Evolutionary conservation across 2,888 invertebrate species (phyloP).

Genomic region (Cartodere bifasciata): DNA sequence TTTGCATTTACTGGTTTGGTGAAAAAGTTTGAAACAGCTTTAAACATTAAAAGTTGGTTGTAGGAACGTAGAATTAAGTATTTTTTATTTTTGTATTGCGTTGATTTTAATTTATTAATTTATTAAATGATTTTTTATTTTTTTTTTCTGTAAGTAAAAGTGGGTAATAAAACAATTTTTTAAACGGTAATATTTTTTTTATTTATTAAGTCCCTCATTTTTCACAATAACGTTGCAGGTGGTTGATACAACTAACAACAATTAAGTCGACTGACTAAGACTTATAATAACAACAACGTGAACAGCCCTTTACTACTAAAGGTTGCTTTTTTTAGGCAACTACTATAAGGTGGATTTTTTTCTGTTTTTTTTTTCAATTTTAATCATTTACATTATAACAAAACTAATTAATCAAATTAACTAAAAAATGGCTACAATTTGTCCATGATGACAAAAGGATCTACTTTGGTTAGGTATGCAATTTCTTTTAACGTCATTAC

Average conservation of each 20-base stretch:
- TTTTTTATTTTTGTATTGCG: no score
- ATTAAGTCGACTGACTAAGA: conserved; percentile 31
- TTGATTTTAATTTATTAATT: no score
- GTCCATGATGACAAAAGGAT: conserved; percentile 33
- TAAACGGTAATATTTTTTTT: conserved; percentile 36
- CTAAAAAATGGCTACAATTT: no score
- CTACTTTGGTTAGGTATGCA: no score
- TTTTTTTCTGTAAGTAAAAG: neutral
- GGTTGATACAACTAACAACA: conserved; percentile 35
- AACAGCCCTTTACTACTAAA: conserved; percentile 38
- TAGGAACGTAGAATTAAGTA: no score
- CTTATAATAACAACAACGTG: conserved; percentile 36
- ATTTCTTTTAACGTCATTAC: conserved; percentile 43
- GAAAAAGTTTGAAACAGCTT: no score
- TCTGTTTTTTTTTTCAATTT: conserved; percentile 24
- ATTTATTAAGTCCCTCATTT: conserved; percentile 34
- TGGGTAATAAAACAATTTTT: neutral
- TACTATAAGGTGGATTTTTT: conserved; percentile 30
- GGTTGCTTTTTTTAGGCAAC: conserved; percentile 38
- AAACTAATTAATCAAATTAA: no score
- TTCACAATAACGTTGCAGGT: conserved; percentile 35
- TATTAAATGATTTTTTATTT: no score
- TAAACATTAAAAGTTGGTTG: no score
- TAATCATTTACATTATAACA: no score
- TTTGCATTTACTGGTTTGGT: no score